Conservation (phyloP, 2,797 vertebrate species). For the Scomberomorus guttatus region DNA sequence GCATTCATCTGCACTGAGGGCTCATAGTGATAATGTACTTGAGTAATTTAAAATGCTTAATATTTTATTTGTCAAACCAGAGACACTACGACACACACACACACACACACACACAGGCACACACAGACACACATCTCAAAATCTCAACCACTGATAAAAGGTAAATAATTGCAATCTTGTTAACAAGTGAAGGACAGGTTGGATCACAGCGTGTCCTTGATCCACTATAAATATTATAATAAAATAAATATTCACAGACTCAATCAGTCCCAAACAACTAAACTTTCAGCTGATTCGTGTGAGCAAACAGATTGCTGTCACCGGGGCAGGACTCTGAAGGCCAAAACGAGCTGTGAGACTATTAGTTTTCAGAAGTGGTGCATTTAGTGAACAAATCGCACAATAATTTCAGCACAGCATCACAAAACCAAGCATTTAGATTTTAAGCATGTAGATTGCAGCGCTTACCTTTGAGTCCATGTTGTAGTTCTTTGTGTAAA, state of each 20-base stretch:
- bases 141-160: neutral
- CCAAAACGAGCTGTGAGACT: constrained; percentile 4
- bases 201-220: constrained; percentile 5
- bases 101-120: neutral
- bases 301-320: constrained; percentile 62
- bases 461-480: constrained; percentile 73
- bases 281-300: constrained; percentile 68
- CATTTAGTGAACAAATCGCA: constrained; percentile 1
- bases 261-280: constrained; percentile 58
- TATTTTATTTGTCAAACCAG: neutral
- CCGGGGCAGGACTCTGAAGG: constrained; percentile 18
- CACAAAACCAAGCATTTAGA: neutral
- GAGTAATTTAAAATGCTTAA: neutral
- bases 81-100: neutral
- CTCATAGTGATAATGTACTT: neutral
- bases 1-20: neutral
- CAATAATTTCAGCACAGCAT: constrained; percentile 15
- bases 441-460: constrained; percentile 11
- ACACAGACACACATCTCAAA: neutral
- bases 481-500: constrained; percentile 6
- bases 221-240: too few relatives aligned
- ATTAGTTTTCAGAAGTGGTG: constrained; percentile 31
- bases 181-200: constrained; percentile 13
- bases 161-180: neutral
- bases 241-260: constrained; percentile 65